A percentile compares a stretch with the other conserved stretches of the same genome.
Evolutionary conservation across 2,888 invertebrate species (phyloP).

Genomic region (Hydroisotoma schaefferi): DNA sequence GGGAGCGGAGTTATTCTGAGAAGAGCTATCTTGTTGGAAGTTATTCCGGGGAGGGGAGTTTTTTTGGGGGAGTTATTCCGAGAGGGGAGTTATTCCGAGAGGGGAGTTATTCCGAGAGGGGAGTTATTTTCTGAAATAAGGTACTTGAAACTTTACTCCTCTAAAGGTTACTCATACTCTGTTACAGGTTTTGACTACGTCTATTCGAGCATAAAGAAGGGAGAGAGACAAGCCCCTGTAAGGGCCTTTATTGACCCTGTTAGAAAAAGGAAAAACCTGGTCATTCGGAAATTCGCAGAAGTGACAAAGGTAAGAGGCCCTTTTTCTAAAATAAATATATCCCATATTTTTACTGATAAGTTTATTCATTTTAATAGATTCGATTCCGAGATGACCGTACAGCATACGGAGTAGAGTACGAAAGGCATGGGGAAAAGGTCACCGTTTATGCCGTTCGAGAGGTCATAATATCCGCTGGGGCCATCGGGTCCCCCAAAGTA

Average conservation of each 20-base stretch:
- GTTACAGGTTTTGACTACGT: constrained; percentile 37
- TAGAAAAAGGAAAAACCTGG: constrained; percentile 24
- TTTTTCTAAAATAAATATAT: not conserved
- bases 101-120: too few relatives aligned
- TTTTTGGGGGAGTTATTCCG: too few relatives aligned
- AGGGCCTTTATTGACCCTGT: constrained; percentile 31
- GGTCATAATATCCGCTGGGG: constrained; percentile 27
- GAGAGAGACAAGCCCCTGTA: constrained; percentile 34
- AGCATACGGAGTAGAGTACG: constrained; percentile 41
- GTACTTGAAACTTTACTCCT: too few relatives aligned
- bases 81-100: too few relatives aligned
- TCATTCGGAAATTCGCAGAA: constrained; percentile 35
- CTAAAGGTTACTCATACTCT: not conserved
- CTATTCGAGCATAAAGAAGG: constrained; percentile 33
- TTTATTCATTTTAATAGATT: constrained; percentile 5
- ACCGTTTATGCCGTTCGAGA: constrained; percentile 33
- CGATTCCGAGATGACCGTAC: constrained; percentile 23
- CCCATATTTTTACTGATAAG: not conserved
- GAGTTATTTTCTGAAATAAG: too few relatives aligned
- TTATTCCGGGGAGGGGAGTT: too few relatives aligned
- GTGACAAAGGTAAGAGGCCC: constrained; percentile 33
- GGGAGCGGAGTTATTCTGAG: too few relatives aligned
- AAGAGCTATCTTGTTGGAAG: too few relatives aligned
- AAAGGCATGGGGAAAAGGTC: constrained; percentile 29
- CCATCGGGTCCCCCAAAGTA: constrained; percentile 21